phyloP scores from a whole-genome alignment of 2,113 vertebrate species.

The Cryptomyrus ogoouensis region DNA sequence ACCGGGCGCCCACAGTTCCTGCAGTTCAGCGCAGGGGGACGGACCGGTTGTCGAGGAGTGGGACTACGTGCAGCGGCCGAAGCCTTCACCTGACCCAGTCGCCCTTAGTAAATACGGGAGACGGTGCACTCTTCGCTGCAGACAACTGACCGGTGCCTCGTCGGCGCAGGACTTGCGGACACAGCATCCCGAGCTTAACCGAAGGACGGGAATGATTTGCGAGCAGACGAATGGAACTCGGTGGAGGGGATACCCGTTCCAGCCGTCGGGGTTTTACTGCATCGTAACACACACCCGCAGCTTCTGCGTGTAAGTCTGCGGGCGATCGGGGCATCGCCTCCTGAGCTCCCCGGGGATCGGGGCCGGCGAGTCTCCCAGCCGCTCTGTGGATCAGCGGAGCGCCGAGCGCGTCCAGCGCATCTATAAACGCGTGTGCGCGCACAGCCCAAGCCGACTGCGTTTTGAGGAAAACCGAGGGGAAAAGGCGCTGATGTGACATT shows the following conservation, averaged over 20 bases:
- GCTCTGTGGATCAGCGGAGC: background rate
- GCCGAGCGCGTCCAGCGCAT: background rate
- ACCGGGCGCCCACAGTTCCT: constrained; percentile 14
- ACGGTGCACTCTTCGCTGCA: background rate
- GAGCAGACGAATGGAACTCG: background rate
- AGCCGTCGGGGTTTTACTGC: background rate
- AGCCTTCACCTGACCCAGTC: background rate
- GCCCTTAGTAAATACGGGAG: background rate
- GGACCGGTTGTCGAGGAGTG: background rate
- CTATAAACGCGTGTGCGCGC: background rate
- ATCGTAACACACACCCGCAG: background rate
- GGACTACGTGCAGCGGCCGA: background rate
- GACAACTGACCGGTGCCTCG: background rate
- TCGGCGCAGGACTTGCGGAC: background rate
- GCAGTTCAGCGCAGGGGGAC: constrained; percentile 12
- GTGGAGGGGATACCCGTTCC: background rate
- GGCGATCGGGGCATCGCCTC: background rate
- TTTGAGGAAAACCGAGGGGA: background rate
- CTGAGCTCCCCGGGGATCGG: background rate
- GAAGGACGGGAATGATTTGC: background rate
- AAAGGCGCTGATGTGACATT: background rate
- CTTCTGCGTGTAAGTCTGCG: background rate
- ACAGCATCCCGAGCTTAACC: background rate
- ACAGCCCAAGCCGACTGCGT: background rate
- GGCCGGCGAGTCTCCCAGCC: background rate